Base-by-base conservation (phyloP, 2,797 vertebrate genomes). In the Psittacula derbiana region DNA sequence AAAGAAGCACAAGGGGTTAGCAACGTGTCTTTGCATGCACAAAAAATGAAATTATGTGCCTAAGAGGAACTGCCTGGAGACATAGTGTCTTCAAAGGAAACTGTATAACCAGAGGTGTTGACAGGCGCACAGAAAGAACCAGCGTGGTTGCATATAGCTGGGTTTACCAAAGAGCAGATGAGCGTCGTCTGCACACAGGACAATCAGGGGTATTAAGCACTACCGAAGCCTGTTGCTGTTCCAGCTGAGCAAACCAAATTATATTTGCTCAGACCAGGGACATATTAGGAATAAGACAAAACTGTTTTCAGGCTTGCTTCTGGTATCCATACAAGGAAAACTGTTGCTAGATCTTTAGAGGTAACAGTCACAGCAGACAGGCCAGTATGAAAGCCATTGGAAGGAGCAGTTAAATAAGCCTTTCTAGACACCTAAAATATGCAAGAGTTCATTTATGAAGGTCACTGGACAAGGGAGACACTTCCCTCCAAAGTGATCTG, bases 191-290 rank as follows among this genome's bases (percentile, higher is more conserved):
- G 15, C 30, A 4, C 57, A 7, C 1, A 25, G 69, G 86, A 82
- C 33, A 14, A 52, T 61, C 57, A 31, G 79, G 33, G 36, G 10
- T 72, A 69, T n/a, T 78, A 33, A 69, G 53, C 28, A 23, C 24
- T 60, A 6, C 38, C 33, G 49, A 83, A 84, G 53, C 23, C 18
- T 52, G 80, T n/a, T 74, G 28, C 67, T 91, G 52, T 74, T 46
- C 67, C 92, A 90, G 91, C 81, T 89, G 84, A 92, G 72, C 86
- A 89, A 95, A 95, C 79, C 80, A 67, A 91, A 80, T n/a, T n/a
- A n/a, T 61, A 8, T 80, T 91, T 93, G 52, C 71, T 88, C n/a
- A 30, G 28, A 88, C 33, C 23, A 55, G 74, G 41, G 57, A 27
- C 2, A 3, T 28, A 6, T 8, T 31, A 66, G 69, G 74, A 86